phyloP scores from a whole-genome alignment of 2,797 vertebrate species.

The Loris lydekkerianus region DNA sequence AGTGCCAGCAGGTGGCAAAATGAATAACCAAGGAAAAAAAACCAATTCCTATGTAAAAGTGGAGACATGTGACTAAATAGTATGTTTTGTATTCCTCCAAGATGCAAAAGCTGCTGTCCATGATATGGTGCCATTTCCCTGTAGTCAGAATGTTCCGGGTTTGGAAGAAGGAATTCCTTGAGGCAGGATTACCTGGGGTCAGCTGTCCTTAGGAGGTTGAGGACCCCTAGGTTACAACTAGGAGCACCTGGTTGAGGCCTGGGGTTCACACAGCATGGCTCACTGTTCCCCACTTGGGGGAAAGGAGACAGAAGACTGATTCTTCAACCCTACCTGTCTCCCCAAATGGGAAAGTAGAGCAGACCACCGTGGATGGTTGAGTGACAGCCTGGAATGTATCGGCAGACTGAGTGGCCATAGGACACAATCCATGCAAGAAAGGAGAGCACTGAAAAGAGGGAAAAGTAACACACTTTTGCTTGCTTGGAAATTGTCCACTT shows the following conservation, averaged over 20 bases:
- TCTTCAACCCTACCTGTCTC: not conserved
- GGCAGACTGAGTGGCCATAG: not conserved
- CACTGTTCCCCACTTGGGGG: not conserved
- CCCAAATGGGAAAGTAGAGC: not conserved
- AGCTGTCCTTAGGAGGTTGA: not conserved
- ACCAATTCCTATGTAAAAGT: not conserved
- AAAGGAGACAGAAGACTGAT: not conserved
- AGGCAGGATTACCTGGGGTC: not conserved
- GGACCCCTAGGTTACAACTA: not conserved
- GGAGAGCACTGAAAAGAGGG: not conserved
- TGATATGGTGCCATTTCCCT: not conserved
- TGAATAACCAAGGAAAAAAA: conserved; percentile 37
- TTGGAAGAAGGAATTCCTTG: not conserved
- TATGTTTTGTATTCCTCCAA: not conserved
- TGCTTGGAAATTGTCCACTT: not conserved
- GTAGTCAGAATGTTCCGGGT: not conserved
- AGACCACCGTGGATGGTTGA: not conserved
- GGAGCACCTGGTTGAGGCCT: not conserved
- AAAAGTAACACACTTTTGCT: not conserved
- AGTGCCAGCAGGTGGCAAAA: not conserved
- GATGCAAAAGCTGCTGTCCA: not conserved
- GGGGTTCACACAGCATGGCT: not conserved
- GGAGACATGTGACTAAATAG: not conserved
- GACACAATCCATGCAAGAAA: not conserved
- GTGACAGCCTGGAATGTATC: not conserved